phyloP scores from a whole-genome alignment of 2,113 vertebrate species.

The Poecilia latipinna region DNA sequence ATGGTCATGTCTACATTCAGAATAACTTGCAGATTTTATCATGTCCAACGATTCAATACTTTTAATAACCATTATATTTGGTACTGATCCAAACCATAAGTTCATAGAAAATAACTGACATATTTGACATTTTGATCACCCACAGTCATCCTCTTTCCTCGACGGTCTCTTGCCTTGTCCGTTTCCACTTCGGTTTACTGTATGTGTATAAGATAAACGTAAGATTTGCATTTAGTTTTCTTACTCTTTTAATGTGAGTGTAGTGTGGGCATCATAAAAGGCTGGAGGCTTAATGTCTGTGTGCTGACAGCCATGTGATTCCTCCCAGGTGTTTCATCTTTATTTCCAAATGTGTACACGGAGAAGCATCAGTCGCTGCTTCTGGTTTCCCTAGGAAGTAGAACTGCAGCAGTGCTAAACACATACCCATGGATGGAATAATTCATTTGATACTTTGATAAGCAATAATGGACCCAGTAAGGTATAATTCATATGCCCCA shows the following conservation, averaged over 20 bases:
- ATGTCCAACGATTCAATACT: no score
- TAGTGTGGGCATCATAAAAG: conserved; percentile 41
- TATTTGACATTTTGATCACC: no score
- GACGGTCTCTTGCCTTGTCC: neutral
- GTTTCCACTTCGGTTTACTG: conserved; percentile 3
- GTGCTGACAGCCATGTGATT: conserved; percentile 28
- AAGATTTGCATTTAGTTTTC: neutral
- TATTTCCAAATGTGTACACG: conserved; percentile 20
- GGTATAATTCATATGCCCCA: conserved; percentile 67
- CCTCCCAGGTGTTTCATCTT: conserved; percentile 41
- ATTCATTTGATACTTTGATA: conserved; percentile 65
- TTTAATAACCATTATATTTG: no score
- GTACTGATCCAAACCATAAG: no score
- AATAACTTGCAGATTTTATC: no score
- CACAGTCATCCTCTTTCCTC: neutral
- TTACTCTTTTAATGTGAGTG: conserved; percentile 13
- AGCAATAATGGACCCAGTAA: conserved; percentile 62
- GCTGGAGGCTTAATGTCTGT: conserved; percentile 23
- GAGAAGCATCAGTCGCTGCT: conserved; percentile 8
- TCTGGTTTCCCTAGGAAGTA: conserved; percentile 44
- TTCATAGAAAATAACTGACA: no score
- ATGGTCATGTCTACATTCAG: no score
- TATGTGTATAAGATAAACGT: neutral
- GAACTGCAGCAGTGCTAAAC: conserved; percentile 19
- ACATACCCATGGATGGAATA: conserved; percentile 36